Evolutionary conservation across 2,797 vertebrate species (phyloP), one percentile per base, ranked within the genome.

Genomic region (Chelon labrosus): DNA sequence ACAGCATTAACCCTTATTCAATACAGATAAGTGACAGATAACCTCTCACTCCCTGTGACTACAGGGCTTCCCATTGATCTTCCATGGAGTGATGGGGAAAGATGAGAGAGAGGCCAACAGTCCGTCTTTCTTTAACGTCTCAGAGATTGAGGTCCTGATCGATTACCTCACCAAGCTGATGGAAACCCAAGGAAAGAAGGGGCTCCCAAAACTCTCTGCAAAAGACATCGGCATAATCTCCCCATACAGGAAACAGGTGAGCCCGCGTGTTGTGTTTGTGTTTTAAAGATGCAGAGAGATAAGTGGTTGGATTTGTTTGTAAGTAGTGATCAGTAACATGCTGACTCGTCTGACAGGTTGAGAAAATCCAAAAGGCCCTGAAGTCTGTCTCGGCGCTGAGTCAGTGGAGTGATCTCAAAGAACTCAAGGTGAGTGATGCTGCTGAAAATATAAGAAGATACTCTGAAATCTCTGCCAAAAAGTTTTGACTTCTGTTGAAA

Each of bases 191-290:
- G 96, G 94, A 74, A 96, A 93, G 89, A 93, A 93, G 35, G 94
- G 96, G 17, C 84, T 95, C 69, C 91, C 94, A 73, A 91, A 82
- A 16, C 83, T 97, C 74, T 91, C 87, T 0, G 90, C 95, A 7
- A 93, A 91, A 79, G 96, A 97, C 4, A 90, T 98, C 0, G 97
- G 97, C 22, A 93, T 98, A 57, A 98, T 99, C 79, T 85, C 96
- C 35, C 97, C 97, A 9, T 99, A 98, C 90, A 96, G 97, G 73
- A 99, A 98, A 89, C 97, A 99, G 91, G 97, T 97, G 87, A 92
- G 91, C 6, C 27, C 5, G 3, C 3, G 22, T 22, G 22, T 22
- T 22, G 22, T 22, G 13, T 58, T 6, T 20, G 6, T 27, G 19
- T 46, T 61, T 65, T 7, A 35, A 2, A 59, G 22, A 20, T 5